Evolutionary conservation across 2,888 invertebrate genomes (phyloP), one percentile per base, ranked within the genome.

Genomic region (Andrena bicolor): DNA sequence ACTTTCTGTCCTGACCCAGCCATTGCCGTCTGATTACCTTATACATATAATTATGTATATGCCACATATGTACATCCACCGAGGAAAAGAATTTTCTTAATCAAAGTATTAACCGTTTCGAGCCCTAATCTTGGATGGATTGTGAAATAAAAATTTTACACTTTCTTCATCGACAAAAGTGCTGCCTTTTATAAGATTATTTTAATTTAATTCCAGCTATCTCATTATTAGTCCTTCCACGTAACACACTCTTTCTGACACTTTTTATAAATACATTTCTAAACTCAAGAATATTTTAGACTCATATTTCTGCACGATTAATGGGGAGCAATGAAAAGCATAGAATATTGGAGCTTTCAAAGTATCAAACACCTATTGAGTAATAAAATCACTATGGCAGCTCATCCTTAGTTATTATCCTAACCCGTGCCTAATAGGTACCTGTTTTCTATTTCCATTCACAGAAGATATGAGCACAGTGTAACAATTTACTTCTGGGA

Each of bases 161-260:
- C 51, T 20, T 51, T 20, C 20, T 20, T 20, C n/a, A 51, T 51
- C 6, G 51, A 51, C 51, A 51, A 20, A 51, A 51, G 20, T 51
- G 20, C n/a, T 20, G 20, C 2, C 20, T n/a, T 20, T 20, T 51
- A n/a, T 2, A 51, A 8, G 20, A 51, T 20, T 51, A 51, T 51
- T 51, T n/a, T 20, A 51, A 51, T 51, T 51, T 51, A 51, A n/a
- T 51, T 51, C 51, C 51, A 51, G 41, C 41, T 41, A 16, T 41
- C 41, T 41, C 41, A 1, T 16, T 41, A 41, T 41, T 41, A 16
- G 41, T 41, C 41, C 13, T 4, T 16, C 2, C 16, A 41, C 41
- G 41, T 41, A 41, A 1, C 41, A 41, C 41, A 16, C 16, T 41
- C 41, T 1, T 41, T 16, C 16, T 41, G 16, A 0, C 16, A 41